Conservation (phyloP, 2,797 vertebrate species). For the Pantherophis alleghaniensis region DNA sequence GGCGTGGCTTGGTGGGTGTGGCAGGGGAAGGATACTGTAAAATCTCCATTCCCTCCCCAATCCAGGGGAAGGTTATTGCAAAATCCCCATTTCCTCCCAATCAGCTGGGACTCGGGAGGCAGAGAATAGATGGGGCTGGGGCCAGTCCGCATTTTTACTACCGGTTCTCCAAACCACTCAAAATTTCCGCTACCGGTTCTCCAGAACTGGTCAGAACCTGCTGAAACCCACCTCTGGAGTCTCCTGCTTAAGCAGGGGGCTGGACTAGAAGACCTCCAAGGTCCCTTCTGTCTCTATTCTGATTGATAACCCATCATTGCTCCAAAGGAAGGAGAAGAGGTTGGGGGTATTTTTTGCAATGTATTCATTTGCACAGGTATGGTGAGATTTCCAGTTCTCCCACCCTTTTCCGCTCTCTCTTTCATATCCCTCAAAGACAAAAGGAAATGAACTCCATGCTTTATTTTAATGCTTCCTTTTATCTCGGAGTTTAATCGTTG, state of each 20-base stretch:
- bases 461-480: conserved; percentile 72
- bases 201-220: too few species aligned
- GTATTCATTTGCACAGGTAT: background rate
- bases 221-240: too few species aligned
- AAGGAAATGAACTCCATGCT: conserved; percentile 65
- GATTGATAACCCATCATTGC: background rate
- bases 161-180: too few species aligned
- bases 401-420: background rate
- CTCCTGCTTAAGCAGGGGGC: background rate
- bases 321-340: background rate
- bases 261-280: background rate
- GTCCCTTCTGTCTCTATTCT: background rate
- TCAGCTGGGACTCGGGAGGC: too few species aligned
- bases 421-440: conserved; percentile 65
- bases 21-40: too few species aligned
- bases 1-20: too few species aligned
- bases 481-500: conserved; percentile 66
- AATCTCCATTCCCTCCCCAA: too few species aligned
- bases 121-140: too few species aligned
- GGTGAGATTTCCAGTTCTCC: conserved; percentile 1
- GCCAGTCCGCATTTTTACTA: too few species aligned
- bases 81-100: too few species aligned
- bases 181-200: too few species aligned
- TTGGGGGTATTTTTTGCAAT: background rate
- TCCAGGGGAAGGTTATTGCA: too few species aligned